Evolutionary conservation across 2,113 vertebrate species (phyloP), one percentile per base, ranked within the genome.

Genomic region (Hystrix brachyura): DNA sequence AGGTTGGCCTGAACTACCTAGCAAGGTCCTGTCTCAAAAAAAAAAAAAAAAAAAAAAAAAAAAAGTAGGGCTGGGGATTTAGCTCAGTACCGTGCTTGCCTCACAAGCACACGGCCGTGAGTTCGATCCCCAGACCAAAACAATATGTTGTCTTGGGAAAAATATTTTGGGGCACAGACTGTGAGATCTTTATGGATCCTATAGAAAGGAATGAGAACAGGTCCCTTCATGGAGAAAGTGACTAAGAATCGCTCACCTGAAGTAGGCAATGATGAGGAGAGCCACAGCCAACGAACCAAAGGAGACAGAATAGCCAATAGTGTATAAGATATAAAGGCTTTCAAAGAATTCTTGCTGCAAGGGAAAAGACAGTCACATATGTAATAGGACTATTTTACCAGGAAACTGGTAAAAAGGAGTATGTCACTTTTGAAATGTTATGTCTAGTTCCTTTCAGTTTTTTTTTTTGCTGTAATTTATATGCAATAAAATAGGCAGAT

Each of bases 321-420:
- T 99, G 62, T 99, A 99, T 98, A 99, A 99, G 95, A 99, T 34
- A 19, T 98, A 99, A 64, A 99, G 98, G 9, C 99, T 98, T 91
- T 99, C 99, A 94, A 99, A 99, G 98, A 99, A 99, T 32, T 99
- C 98, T 97, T 98, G 98, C 99, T 99, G 98, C n/a, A 92, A 57
- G 55, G 69, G 79, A 92, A 98, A 60, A 95, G 91, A 89, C 7
- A 82, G 34, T 48, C 67, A 78, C 32, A 83, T 8, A 64, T 27
- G 13, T 85, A 85, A 92, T 1, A 62, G 51, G 46, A 80, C 25
- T n/a, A 60, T 81, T 93, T 62, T 85, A 51, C 65, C 18, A 93
- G n/a, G 12, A 90, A 82, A 91, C 17, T 69, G 21, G 4, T 71
- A 84, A 90, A 67, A 87, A 82, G 3, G 60, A 46, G 17, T 5